phyloP scores from a whole-genome alignment of 2,113 vertebrate species.

The Eolophus roseicapilla region DNA sequence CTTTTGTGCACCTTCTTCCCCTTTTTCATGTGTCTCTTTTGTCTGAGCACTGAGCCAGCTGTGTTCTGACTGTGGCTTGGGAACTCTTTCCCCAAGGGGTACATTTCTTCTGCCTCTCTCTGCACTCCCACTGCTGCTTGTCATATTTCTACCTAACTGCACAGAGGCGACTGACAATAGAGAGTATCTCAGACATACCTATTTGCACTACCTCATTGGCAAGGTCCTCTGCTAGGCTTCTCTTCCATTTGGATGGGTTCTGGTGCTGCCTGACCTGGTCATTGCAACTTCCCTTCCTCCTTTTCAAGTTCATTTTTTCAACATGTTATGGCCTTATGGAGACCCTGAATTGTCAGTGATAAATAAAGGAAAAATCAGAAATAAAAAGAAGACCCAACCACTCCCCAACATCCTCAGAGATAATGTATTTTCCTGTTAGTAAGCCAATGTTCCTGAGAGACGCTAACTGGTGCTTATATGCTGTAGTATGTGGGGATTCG shows the following conservation, averaged over 20 bases:
- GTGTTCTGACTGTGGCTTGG: rapidly evolving
- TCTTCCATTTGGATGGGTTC: neutral
- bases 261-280: neutral
- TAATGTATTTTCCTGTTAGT: neutral
- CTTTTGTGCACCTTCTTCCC: neutral
- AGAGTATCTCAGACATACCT: rapidly evolving
- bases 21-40: rapidly evolving
- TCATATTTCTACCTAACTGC: neutral
- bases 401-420: neutral
- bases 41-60: neutral
- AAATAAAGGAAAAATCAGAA: neutral
- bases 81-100: neutral
- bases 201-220: neutral
- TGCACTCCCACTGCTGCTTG: neutral
- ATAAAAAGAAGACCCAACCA: rapidly evolving
- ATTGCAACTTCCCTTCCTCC: neutral
- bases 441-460: neutral
- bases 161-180: neutral
- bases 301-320: neutral
- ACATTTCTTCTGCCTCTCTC: neutral
- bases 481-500: neutral
- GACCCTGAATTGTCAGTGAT: neutral
- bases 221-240: neutral
- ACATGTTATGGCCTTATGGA: neutral
- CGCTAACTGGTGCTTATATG: neutral